phyloP scores from a whole-genome alignment of 2,113 vertebrate genomes.

The Saimiri boliviensis region DNA sequence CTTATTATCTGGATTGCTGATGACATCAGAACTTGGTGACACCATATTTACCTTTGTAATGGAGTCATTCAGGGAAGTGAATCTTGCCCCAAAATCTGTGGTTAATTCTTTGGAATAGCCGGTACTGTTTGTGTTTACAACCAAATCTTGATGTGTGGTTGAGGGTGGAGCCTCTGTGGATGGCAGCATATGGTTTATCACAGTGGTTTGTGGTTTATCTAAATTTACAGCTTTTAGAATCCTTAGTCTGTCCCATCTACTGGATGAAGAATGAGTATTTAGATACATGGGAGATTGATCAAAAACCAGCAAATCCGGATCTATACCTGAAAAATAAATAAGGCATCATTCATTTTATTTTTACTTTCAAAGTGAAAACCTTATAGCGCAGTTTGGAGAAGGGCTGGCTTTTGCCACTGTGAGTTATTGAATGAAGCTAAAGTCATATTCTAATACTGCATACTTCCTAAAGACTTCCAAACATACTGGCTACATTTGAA shows the following conservation, averaged over 20 bases:
- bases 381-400: neutral
- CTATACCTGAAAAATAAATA: slow-evolving; percentile 86
- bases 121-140: neutral
- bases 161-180: slow-evolving; percentile 67
- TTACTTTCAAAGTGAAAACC: neutral
- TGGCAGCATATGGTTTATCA: neutral
- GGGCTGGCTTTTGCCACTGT: neutral
- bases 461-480: neutral
- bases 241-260: slow-evolving; percentile 81
- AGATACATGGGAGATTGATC: slow-evolving; percentile 84
- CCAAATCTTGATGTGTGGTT: neutral
- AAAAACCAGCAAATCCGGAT: slow-evolving; percentile 96
- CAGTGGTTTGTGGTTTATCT: slow-evolving; percentile 85
- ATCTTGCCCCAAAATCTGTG: slow-evolving; percentile 29
- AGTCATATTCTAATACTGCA: neutral
- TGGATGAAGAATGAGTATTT: slow-evolving; percentile 82
- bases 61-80: neutral
- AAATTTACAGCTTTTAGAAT: slow-evolving; percentile 81
- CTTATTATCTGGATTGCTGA: slow-evolving; percentile 37
- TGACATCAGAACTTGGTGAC: neutral
- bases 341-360: neutral
- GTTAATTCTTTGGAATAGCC: slow-evolving; percentile 1
- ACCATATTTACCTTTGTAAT: slow-evolving; percentile 4
- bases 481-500: neutral
- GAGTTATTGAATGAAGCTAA: neutral